Evolutionary conservation across 2,797 vertebrate species (phyloP).

Genomic region (Thaleichthys pacificus): DNA sequence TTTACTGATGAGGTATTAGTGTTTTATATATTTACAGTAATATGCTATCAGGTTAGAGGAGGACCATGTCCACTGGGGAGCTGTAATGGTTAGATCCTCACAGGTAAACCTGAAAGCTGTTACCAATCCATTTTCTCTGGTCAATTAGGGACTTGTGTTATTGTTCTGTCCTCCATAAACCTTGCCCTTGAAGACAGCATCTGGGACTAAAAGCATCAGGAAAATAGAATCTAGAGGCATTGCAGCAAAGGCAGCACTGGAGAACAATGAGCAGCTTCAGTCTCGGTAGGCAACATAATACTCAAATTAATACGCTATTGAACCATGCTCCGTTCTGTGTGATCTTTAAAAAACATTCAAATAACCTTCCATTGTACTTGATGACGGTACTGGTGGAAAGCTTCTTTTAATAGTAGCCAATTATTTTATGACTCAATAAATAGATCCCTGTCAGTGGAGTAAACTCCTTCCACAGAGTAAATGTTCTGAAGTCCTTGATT

Average conservation of each 20-base stretch:
- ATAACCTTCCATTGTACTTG: too few species aligned
- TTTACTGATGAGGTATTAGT: too few species aligned
- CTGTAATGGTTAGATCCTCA: background rate
- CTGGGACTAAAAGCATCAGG: conserved; percentile 22
- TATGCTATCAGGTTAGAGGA: too few species aligned
- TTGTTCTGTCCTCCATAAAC: conserved; percentile 21
- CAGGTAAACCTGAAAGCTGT: conserved; percentile 27
- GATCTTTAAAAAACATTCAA: background rate
- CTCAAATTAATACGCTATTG: conserved; percentile 1
- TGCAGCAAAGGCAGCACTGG: conserved; percentile 38
- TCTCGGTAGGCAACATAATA: conserved; percentile 34
- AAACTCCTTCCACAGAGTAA: background rate
- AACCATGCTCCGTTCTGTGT: conserved; percentile 33
- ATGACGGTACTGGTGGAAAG: too few species aligned
- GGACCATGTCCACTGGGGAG: background rate
- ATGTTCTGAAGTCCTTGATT: background rate
- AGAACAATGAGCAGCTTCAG: conserved; percentile 30
- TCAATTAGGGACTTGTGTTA: background rate
- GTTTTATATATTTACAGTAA: too few species aligned
- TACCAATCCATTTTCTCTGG: conserved; percentile 29
- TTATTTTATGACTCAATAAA: too few species aligned
- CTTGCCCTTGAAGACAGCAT: conserved; percentile 32
- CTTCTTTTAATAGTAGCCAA: too few species aligned
- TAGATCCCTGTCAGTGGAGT: background rate
- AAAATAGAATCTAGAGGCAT: conserved; percentile 30